These are phyloP conservation scores for Zenarchopterus dispar DNA, from an alignment of 2,797 vertebrate species.

Conservation along the genomic window DNA sequence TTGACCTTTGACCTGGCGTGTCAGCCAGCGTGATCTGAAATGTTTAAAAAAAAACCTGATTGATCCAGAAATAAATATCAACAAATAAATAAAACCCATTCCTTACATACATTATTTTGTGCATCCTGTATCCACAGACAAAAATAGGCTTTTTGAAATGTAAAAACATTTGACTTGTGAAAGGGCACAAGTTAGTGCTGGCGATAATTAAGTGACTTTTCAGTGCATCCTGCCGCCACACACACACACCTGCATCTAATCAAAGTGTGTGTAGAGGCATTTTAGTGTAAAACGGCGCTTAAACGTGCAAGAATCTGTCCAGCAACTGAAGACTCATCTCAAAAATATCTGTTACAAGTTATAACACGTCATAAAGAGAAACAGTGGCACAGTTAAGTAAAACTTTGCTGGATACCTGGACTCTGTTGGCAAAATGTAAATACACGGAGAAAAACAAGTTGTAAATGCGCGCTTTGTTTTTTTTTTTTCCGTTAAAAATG, in stretches of 20 bases:
- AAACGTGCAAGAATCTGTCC: background rate
- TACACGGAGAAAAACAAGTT: slow-evolving; percentile 8
- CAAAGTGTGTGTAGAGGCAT: background rate
- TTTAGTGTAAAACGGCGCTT: slow-evolving; percentile 21
- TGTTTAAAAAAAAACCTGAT: background rate
- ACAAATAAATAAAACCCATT: slow-evolving; percentile 20
- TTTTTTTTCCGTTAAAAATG: slow-evolving; percentile 26
- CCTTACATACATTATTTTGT: slow-evolving; percentile 5
- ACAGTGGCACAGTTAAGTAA: slow-evolving; percentile 12
- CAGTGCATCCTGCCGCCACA: slow-evolving; percentile 17
- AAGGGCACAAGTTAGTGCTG: too few species aligned
- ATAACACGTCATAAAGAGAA: slow-evolving; percentile 1
- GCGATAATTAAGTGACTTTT: background rate
- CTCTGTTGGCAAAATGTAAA: background rate
- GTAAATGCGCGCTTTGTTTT: slow-evolving; percentile 31
- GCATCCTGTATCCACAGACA: too few species aligned
- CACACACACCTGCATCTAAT: too few species aligned
- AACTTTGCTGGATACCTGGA: background rate
- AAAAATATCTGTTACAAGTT: too few species aligned
- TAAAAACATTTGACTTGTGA: too few species aligned
- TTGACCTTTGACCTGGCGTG: slow-evolving; percentile 43
- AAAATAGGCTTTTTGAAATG: too few species aligned
- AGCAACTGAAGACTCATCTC: too few species aligned
- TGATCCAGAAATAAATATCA: slow-evolving; percentile 1
- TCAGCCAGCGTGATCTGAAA: slow-evolving; percentile 26